phyloP scores from a whole-genome alignment of 35 echinoderm and acorn worm species.

The Strongylocentrotus purpuratus region DNA sequence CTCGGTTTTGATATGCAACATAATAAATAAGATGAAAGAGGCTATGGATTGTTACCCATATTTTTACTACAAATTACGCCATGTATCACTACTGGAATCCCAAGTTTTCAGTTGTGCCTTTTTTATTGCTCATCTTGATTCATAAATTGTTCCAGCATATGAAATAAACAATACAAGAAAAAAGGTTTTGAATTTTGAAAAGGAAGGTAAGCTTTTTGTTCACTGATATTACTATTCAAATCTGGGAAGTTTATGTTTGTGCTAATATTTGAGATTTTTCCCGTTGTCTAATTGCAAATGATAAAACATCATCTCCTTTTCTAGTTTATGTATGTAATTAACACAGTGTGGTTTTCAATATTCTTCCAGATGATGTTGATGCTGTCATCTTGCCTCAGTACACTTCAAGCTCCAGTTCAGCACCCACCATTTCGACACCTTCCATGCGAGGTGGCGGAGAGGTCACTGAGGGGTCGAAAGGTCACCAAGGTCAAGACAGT shows the following conservation, averaged over 20 bases:
- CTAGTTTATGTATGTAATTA: not conserved
- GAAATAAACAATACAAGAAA: no score
- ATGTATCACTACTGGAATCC: no score
- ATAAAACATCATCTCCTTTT: not conserved
- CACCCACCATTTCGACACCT: not conserved
- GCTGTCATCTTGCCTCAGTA: constrained; percentile 20
- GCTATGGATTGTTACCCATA: no score
- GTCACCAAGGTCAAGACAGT: constrained; percentile 56
- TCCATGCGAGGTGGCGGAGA: constrained; percentile 62
- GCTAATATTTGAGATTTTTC: not conserved
- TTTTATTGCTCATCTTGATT: no score
- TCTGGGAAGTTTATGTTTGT: no score
- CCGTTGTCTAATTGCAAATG: not conserved
- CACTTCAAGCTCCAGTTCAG: not conserved
- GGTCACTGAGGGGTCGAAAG: constrained; percentile 49
- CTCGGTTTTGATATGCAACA: no score
- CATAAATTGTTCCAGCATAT: no score
- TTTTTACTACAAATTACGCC: no score
- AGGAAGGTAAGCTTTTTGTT: no score
- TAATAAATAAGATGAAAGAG: no score
- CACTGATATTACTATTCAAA: not conserved
- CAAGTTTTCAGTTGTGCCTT: no score
- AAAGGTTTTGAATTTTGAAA: no score
- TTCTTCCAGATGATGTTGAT: constrained; percentile 44
- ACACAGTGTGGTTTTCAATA: not conserved